Base-by-base conservation (phyloP, 2,888 invertebrate species). In the Chydorus sphaericus region DNA sequence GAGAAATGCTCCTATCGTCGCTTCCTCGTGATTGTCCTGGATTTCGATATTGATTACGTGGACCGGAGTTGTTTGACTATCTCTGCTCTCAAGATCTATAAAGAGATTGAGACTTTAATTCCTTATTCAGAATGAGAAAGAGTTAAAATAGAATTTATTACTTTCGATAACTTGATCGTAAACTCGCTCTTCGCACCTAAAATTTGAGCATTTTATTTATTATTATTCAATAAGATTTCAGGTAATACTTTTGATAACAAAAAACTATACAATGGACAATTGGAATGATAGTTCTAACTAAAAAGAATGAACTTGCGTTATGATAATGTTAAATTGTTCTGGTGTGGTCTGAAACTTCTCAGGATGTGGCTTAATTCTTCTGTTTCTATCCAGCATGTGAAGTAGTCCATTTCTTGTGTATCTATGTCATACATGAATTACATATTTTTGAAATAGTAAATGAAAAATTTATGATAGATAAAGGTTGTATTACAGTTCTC, bases 21-120 rank as follows among this genome's bases (percentile, higher is more conserved):
- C 98, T 71, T 99, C 98, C 70, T 99, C 98, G 62, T 97, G 93
- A 73, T 98, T 99, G 74, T 99, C 98, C 70, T 92, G 93, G 64
- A 99, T 94, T 68, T 99, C 98, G 63, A 99, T 84, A 70, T 99
- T 99, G 56, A 99, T 85, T 44, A 99, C 82, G 74, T 99, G 98
- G 3, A 90, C 93, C 6, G 91, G 86, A 55, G 55, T 55, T 20
- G 48, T 49, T 37, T 53, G 36, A 37, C 53, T 53, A 7, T 83
- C 80, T 65, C 85, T 77, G 30, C 78, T 82, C 62, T 91, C 88
- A 78, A 91, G 64, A 59, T 65, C 67, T 68, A 55, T 18, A n/a
- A 53, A 20, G 53, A 23, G 10, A n/a, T 11, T 23, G 14, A 33
- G 33, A 28, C 8, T 16, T 10, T 20, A 8, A 26, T 10, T 18